phyloP scores from a whole-genome alignment of 2,113 vertebrate genomes.

The Antigone vipio region DNA sequence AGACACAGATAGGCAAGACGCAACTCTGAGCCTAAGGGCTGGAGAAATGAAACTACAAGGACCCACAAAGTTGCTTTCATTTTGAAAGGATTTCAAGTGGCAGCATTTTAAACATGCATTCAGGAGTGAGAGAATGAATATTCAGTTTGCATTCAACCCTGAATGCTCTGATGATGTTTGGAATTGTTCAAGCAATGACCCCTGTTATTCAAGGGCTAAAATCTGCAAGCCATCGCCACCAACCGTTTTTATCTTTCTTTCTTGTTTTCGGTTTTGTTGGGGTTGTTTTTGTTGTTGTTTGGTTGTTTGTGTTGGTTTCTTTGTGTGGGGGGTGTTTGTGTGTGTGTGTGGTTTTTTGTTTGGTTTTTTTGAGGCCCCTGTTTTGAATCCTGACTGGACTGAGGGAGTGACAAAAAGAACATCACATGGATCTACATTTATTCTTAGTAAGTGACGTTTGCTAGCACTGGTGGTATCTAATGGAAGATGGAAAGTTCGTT shows the following conservation, averaged over 20 bases:
- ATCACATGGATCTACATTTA: background rate
- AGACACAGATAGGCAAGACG: background rate
- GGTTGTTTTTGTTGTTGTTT: background rate
- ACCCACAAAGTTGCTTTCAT: background rate
- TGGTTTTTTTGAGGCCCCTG: background rate
- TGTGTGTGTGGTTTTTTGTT: background rate
- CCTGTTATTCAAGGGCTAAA: background rate
- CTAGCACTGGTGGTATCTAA: background rate
- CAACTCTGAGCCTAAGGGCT: background rate
- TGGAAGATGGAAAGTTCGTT: background rate
- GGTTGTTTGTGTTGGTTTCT: background rate
- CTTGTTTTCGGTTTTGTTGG: background rate
- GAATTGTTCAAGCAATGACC: background rate
- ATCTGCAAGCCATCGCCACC: background rate
- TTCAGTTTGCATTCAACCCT: constrained; percentile 23
- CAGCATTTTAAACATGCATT: background rate
- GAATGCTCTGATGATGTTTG: background rate
- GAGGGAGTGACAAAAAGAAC: background rate
- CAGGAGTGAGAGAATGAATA: background rate
- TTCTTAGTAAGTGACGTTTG: background rate
- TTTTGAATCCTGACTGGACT: background rate
- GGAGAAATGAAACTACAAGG: background rate
- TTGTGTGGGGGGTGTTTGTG: background rate
- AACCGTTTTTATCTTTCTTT: background rate
- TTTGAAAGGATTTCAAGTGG: background rate